Base-by-base conservation (phyloP, 2,888 invertebrate species). In the Punctoribates punctum region DNA sequence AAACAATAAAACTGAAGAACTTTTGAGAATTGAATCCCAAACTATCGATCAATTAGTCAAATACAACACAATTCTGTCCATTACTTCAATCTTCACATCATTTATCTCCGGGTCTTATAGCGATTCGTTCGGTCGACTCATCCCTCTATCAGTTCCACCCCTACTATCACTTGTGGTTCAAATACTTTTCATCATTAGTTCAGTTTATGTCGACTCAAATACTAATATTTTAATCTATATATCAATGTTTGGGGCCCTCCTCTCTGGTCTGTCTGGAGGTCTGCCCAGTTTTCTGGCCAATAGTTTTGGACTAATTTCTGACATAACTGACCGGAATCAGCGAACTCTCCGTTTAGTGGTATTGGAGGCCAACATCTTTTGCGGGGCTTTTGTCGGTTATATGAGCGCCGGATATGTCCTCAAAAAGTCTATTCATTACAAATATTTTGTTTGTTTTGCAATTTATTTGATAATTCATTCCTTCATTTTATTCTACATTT, bases 271-370 rank as follows among this genome's bases (percentile, higher is more conserved):
- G 1, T 82, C 82, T 65, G 86, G 86, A 3, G 85, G 85, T 4
- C 84, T 83, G 78, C 83, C 84, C 8, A 83, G 83, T 20, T 82
- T 84, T 25, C 82, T 85, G 46, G 80, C 78, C 25, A 77, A 77
- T 17, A 76, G 78, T 17, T 93, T 79, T 91, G 94, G 85, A 84
- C 94, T 94, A 82, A 87, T 94, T 72, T 89, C 92, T 0, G 93
- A 94, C 81, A 87, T 93, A 25, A 89, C 92, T 0, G 87, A 89
- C 0, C 80, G 88, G 0, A 84, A 88, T 77, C 88, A 89, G 80
- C 87, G 94, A 77, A 94, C 94, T 0, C 83, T 91, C 25, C 86
- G 94, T 77, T 90, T 94, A 4, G 91, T 92, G 0, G 88, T 95
- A 73, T 83, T 94, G 75, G 94, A 95, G 82, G 88, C 90, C 0